Evolutionary conservation across 2,888 invertebrate genomes (phyloP), one percentile per base, ranked within the genome.

Genomic region (Furcula furcula): DNA sequence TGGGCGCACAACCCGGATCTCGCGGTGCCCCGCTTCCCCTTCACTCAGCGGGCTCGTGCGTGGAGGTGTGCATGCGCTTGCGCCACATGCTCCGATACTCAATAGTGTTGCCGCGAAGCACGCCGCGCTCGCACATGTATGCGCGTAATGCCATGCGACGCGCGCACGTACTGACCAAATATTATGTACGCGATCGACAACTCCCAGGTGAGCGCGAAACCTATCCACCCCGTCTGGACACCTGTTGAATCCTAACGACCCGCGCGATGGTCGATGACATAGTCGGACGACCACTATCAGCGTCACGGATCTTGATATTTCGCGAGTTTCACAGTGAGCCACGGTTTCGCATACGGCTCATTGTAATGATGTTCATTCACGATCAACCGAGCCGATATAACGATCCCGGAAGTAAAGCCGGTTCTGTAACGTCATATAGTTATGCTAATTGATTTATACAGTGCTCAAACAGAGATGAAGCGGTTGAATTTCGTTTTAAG

Each of bases 1-100:
- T 84, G 85, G 82, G 84, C 82, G 82, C 77, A 66, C 77, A 84
- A 87, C 85, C 87, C 87, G 87, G 87, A 87, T 87, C 86, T 86
- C 61, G 75, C 63, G 53, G 64, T 77, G 80, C 83, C 85, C 86
- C 86, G 83, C 80, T 82, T 83, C 86, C 86, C 86, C 87, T 86
- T 86, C 86, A 85, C 87, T 79, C 67, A 61, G 70, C 76, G 73
- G 71, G 71, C 74, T 67, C 75, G 69, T 71, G 75, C 75, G 76
- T 74, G 76, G 73, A 71, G 73, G 77, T 75, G 78, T 68, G 68
- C 69, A 66, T 60, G 61, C 60, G 65, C 65, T 58, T 63, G 58
- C 58, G 65, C 62, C 61, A 63, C 55, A 50, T 41, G 54, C 49
- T 55, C 49, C 51, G 38, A 46, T 39, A 54, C 54, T 60, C 63